Percentiles rank a stretch among this genome's conserved stretches.
These are phyloP conservation scores for Mesoligia furuncula DNA, from an alignment of 2,888 invertebrate species.

Conservation along the genomic window DNA sequence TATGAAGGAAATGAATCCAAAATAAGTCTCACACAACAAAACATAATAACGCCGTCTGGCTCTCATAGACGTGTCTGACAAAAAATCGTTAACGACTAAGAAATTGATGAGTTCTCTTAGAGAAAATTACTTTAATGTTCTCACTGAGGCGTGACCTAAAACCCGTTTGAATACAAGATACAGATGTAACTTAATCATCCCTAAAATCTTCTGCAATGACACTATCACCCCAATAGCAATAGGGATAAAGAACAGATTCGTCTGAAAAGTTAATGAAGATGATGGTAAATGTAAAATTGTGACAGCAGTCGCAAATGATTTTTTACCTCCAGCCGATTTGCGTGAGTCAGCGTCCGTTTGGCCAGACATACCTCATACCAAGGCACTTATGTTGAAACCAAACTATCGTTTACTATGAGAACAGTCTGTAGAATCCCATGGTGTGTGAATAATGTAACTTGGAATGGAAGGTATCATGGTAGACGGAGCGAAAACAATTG, in stretches of 20 bases:
- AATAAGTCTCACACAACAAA: slow-evolving; percentile 48
- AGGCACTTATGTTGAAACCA: slow-evolving; percentile 24
- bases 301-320: slow-evolving; percentile 63
- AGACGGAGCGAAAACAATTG: slow-evolving; percentile 59
- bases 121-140: slow-evolving; percentile 80
- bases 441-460: slow-evolving; percentile 2
- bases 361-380: slow-evolving; percentile 70
- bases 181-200: slow-evolving; percentile 53
- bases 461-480: slow-evolving; percentile 54
- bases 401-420: slow-evolving; percentile 38
- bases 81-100: slow-evolving; percentile 76
- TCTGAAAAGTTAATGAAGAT: slow-evolving; percentile 57
- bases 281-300: slow-evolving; percentile 63
- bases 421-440: slow-evolving; percentile 16
- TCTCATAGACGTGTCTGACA: slow-evolving; percentile 72
- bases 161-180: slow-evolving; percentile 59
- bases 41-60: slow-evolving; percentile 75
- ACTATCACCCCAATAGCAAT: slow-evolving; percentile 55
- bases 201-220: slow-evolving; percentile 36
- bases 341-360: slow-evolving; percentile 84
- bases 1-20: slow-evolving; percentile 49
- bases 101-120: slow-evolving; percentile 82
- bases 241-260: slow-evolving; percentile 66
- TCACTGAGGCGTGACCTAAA: slow-evolving; percentile 73
- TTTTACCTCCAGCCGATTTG: slow-evolving; percentile 69